A percentile compares a stretch with the other conserved stretches of the same genome.
phyloP scores from a whole-genome alignment of 2,888 invertebrate species.

The Gonocerus acuteangulatus region DNA sequence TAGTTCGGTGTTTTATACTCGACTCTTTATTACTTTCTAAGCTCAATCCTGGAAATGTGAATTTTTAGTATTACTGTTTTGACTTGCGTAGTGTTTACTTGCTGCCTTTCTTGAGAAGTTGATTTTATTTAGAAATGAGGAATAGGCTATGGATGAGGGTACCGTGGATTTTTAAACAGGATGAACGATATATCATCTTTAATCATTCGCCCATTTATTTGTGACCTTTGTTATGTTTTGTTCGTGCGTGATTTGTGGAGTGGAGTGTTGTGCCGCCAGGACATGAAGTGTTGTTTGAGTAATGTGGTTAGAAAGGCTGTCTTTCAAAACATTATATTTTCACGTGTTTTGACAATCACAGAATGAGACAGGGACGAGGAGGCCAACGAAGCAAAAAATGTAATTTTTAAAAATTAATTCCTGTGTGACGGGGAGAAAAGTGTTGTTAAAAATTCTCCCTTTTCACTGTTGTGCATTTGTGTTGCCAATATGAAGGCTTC shows the following conservation, averaged over 20 bases:
- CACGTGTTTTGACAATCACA: conserved; percentile 43
- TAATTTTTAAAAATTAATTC: conserved; percentile 41
- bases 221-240: conserved; percentile 27
- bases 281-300: conserved; percentile 33
- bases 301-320: conserved; percentile 38
- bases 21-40: no score
- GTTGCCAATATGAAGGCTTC: conserved; percentile 32
- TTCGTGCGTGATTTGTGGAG: conserved; percentile 30
- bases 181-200: conserved; percentile 31
- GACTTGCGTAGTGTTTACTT: conserved; percentile 50
- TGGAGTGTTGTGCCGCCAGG: conserved; percentile 33
- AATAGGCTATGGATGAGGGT: conserved; percentile 39
- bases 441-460: conserved; percentile 26
- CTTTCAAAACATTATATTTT: conserved; percentile 43
- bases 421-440: conserved; percentile 30
- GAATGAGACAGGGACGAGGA: conserved; percentile 52
- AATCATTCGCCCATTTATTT: conserved; percentile 27
- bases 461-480: conserved; percentile 29
- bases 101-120: conserved; percentile 45
- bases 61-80: conserved; percentile 40
- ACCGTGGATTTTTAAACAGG: conserved; percentile 32
- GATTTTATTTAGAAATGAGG: conserved; percentile 43
- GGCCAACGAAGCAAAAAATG: conserved; percentile 51
- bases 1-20: no score
- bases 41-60: conserved; percentile 1